Evolutionary conservation across 2,888 invertebrate genomes (phyloP).

Genomic region (Caenorhabditis japonica): DNA sequence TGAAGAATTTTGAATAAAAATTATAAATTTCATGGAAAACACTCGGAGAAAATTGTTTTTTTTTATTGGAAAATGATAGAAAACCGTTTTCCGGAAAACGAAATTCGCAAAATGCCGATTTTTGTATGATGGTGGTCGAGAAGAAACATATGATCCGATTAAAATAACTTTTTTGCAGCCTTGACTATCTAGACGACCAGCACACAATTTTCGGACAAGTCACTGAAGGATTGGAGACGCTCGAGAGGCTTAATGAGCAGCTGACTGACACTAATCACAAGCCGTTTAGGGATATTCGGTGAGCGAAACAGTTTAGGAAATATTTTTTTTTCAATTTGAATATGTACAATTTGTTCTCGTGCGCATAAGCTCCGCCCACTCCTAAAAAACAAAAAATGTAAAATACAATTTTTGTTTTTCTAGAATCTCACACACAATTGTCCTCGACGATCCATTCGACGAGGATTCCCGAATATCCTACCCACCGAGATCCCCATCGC

Average conservation of each 20-base stretch:
- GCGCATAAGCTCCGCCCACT: too few relatives aligned
- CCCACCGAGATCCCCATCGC: constrained; percentile 91
- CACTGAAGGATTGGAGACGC: constrained; percentile 86
- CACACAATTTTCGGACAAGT: constrained; percentile 95
- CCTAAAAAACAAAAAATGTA: not conserved
- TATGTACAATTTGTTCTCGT: too few relatives aligned
- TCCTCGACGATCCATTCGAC: constrained; percentile 94
- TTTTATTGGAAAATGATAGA: too few relatives aligned
- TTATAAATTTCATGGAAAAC: not conserved
- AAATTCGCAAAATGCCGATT: too few relatives aligned
- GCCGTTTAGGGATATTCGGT: constrained; percentile 91
- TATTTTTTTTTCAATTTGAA: too few relatives aligned
- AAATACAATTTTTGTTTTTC: constrained; percentile 76
- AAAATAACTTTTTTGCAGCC: constrained; percentile 72
- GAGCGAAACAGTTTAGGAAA: too few relatives aligned
- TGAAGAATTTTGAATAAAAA: not conserved
- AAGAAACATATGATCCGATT: too few relatives aligned
- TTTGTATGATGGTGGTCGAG: too few relatives aligned
- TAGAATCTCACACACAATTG: constrained; percentile 93
- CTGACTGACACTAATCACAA: constrained; percentile 91
- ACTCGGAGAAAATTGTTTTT: too few relatives aligned
- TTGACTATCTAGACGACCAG: constrained; percentile 88
- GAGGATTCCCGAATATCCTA: constrained; percentile 86
- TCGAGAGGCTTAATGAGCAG: constrained; percentile 91
- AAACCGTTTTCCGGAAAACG: too few relatives aligned